A percentile compares a stretch with the other conserved stretches of the same genome.
These are phyloP conservation scores for Solenopsis invicta DNA, from an alignment of 1,140 invertebrate species.

Conservation along the genomic window DNA sequence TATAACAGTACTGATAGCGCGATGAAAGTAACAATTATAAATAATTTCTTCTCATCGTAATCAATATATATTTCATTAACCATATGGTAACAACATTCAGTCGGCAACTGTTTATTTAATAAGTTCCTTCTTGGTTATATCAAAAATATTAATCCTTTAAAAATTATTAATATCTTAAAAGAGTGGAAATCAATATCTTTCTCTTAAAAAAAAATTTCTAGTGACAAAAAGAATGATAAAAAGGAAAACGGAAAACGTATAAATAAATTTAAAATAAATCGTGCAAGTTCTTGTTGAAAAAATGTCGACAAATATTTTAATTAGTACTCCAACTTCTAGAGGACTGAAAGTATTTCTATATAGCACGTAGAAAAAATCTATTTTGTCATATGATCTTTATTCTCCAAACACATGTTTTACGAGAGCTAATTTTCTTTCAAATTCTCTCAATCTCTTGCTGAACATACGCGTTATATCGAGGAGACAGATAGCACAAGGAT, in stretches of 20 bases:
- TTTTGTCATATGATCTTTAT: neutral
- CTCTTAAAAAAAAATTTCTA: neutral
- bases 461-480: conserved; percentile 66
- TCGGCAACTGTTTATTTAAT: neutral
- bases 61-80: neutral
- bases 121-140: neutral
- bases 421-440: neutral
- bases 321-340: neutral
- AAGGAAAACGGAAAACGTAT: neutral
- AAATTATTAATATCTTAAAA: neutral
- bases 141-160: neutral
- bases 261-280: neutral
- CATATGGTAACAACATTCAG: neutral
- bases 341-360: neutral
- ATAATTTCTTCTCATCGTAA: neutral
- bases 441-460: conserved; percentile 32
- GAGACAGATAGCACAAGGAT: conserved; percentile 78
- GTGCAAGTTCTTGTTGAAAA: neutral
- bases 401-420: neutral
- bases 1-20: neutral
- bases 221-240: neutral
- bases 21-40: neutral
- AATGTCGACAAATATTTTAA: neutral
- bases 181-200: neutral
- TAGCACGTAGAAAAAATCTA: neutral